Percentiles rank a stretch among this genome's conserved stretches.
These are phyloP conservation scores for Lasioglossum marginatum DNA, from an alignment of 2,888 invertebrate genomes.

Conservation along the genomic window DNA sequence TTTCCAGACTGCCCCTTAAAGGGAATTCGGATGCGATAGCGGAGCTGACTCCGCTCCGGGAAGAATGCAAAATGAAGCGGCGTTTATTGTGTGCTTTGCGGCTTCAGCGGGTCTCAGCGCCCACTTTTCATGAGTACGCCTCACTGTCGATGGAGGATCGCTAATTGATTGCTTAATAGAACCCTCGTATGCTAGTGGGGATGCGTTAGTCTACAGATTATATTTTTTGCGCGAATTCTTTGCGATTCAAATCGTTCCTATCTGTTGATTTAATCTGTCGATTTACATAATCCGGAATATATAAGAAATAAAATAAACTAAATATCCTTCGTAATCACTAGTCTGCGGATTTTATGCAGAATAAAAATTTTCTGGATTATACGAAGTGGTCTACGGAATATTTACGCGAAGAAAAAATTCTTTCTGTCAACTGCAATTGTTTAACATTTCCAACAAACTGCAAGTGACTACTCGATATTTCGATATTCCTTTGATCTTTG, in stretches of 20 bases:
- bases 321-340: background rate
- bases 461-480: background rate
- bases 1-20: background rate
- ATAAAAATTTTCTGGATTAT: background rate
- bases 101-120: background rate
- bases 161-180: conserved; percentile 24
- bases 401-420: background rate
- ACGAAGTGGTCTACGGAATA: background rate
- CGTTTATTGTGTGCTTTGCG: conserved; percentile 10
- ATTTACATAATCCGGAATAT: conserved; percentile 1
- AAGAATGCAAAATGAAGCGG: conserved; percentile 8
- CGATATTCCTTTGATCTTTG: background rate
- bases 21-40: background rate
- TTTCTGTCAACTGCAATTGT: background rate
- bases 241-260: conserved; percentile 1
- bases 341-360: background rate
- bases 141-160: background rate
- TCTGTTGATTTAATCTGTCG: background rate
- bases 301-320: background rate
- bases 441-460: background rate
- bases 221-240: background rate
- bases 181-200: background rate
- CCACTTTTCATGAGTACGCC: background rate
- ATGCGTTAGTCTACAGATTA: background rate
- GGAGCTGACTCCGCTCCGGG: background rate